These are phyloP conservation scores for Hepsetus odoe DNA, from an alignment of 2,113 vertebrate species.

Conservation along the genomic window DNA sequence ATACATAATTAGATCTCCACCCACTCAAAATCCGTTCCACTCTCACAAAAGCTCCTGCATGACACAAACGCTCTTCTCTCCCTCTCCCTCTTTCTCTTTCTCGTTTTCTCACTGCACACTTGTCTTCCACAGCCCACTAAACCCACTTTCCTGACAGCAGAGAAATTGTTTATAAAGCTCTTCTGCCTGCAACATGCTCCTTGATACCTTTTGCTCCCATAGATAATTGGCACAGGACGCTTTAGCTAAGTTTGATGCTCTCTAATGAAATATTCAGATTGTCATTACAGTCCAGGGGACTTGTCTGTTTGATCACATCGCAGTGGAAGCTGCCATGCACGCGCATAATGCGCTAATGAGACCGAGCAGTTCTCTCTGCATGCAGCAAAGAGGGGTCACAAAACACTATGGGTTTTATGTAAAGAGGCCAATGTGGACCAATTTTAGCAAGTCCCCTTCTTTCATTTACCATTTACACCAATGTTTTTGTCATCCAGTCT, in stretches of 20 bases:
- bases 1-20: slow-evolving; percentile 82
- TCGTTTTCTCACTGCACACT: background rate
- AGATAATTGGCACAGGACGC: slow-evolving; percentile 48
- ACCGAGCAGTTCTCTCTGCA: background rate
- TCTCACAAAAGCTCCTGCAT: slow-evolving; percentile 73
- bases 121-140: slow-evolving; percentile 22
- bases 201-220: slow-evolving; percentile 29
- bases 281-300: slow-evolving; percentile 31
- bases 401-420: background rate
- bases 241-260: slow-evolving; percentile 37
- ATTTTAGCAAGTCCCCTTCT: background rate
- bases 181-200: slow-evolving; percentile 5
- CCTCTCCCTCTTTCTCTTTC: background rate
- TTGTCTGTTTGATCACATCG: slow-evolving; percentile 39
- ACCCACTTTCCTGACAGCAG: slow-evolving; percentile 33
- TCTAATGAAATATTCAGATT: slow-evolving; percentile 43
- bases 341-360: slow-evolving; percentile 31
- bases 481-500: background rate
- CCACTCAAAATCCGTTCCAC: slow-evolving; percentile 81
- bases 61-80: slow-evolving; percentile 60
- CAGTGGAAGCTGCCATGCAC: background rate
- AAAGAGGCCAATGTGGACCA: background rate
- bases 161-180: slow-evolving; percentile 33
- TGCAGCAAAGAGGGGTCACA: slow-evolving; percentile 9
- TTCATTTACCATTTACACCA: slow-evolving; percentile 11